Evolutionary conservation across 2,797 vertebrate species (phyloP), one percentile per base, ranked within the genome.

Genomic region (Buphagus erythrorhynchus): DNA sequence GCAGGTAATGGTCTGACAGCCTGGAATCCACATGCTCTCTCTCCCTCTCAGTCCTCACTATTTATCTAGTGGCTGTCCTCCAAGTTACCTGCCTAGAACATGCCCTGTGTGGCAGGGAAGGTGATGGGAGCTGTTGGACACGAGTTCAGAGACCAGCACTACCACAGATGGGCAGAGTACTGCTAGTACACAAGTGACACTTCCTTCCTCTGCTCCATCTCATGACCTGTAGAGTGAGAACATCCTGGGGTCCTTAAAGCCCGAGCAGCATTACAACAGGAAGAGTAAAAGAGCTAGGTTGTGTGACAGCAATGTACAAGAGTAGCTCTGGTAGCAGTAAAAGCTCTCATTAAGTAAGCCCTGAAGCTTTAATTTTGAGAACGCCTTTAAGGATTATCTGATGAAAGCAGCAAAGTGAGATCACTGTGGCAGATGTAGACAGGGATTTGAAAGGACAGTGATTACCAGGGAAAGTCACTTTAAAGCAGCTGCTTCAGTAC

Each of bases 281-380:
- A 65, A 46, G 49, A 49, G 24, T 29, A 16, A 79, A 76, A 76
- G 80, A 65, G 35, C 35, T 51, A n/a, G 72, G 48, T 52, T 87
- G 24, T 11, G 5, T 2, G 10, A 33, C 18, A 77, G 49, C 65
- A 62, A 1, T 0, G 13, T 86, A 35, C 35, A 18, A 11, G 68
- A 62, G 75, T 65, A 79, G 57, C 49, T 94, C 28, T 89, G 48
- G 38, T 93, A 85, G 46, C 3, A 22, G 62, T 74, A 66, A 94
- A 95, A 91, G 58, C 81, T 82, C 43, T 95, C 58, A 63, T 91
- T 88, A 88, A 94, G 43, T 61, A 80, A 94, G 67, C 71, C 66
- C 48, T 78, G 62, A 94, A 92, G 93, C 91, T 96, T 96, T 95
- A 88, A 91, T 97, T 92, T 95, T 91, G 83, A 67, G 76, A 92